Base-by-base conservation (phyloP, 1,140 invertebrate species). In the Brachionus asplanchnoidis region DNA sequence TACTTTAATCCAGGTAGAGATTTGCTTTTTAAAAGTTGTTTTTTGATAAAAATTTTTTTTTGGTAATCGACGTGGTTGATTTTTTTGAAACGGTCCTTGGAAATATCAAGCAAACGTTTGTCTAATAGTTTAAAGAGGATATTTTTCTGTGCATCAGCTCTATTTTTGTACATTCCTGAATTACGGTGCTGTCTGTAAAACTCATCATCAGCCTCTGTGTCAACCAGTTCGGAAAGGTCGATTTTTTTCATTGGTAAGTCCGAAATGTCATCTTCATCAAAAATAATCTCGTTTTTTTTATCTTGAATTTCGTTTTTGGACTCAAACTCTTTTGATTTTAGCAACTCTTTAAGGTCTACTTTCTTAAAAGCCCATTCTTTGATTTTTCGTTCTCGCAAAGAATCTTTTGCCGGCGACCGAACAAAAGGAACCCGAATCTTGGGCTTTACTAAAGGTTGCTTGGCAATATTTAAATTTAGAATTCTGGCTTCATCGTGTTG, bases 101-200 rank as follows among this genome's bases (percentile, higher is more conserved):
- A 77, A 26, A 77, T 50, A 26, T 77, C 73, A 11, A 77, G 40
- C 32, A 77, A 50, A 23, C 44, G 40, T 11, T 46, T 77, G 50
- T 77, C 73, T 26, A 77, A n/a, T 1, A 77, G 26, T 36, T 77
- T 77, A 50, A 28, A 77, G 0, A 77, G 20, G 14, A 77, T 77
- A 77, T 77, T 77, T 36, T 77, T 77, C 42, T 77, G 42, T 50
- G 73, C 73, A 53, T 77, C 73, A 20, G 73, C 73, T 77, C 32
- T 77, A 77, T 77, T 77, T 77, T 77, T 77, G 26, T 77, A 77
- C 73, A 77, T 77, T 36, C 73, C 73, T 26, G 73, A 77, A 77
- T 77, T 77, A 26, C 73, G 26, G 42, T 77, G 73, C 26, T 77
- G 42, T 50, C 73, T 46, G 23, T 77, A 77, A 23, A 77, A 77